These are phyloP conservation scores for Bursaphelenchus okinawaensis DNA, from an alignment of 2,888 invertebrate species.

Conservation along the genomic window DNA sequence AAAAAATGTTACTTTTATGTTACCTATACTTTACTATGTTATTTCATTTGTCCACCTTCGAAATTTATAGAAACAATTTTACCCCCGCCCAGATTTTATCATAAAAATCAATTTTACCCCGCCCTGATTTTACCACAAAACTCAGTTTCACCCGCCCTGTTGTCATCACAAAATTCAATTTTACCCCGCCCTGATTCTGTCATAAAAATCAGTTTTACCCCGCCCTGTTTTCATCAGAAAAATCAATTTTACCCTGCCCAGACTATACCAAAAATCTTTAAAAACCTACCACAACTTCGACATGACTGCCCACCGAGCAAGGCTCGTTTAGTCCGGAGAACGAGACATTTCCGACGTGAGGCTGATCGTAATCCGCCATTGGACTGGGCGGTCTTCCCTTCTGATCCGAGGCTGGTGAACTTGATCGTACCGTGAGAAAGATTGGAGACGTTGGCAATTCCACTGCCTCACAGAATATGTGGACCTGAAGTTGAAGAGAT, in stretches of 20 bases:
- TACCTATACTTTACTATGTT: too few relatives aligned
- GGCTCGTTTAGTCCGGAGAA: slow-evolving; percentile 80
- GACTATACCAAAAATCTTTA: neutral
- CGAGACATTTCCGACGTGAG: slow-evolving; percentile 36
- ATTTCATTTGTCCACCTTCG: too few relatives aligned
- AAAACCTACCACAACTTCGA: slow-evolving; percentile 75
- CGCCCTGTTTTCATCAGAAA: too few relatives aligned
- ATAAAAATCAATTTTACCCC: too few relatives aligned
- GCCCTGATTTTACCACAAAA: too few relatives aligned
- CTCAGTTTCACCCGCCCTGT: too few relatives aligned
- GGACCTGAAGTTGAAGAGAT: slow-evolving; percentile 46
- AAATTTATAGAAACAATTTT: too few relatives aligned
- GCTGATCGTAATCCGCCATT: slow-evolving; percentile 10
- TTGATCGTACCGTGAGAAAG: slow-evolving; percentile 35
- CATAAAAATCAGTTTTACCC: neutral
- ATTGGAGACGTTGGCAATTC: slow-evolving; percentile 52
- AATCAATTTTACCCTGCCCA: neutral
- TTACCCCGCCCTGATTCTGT: too few relatives aligned
- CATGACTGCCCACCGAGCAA: slow-evolving; percentile 85
- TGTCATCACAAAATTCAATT: too few relatives aligned
- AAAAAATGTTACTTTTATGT: too few relatives aligned
- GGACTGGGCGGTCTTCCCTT: slow-evolving; percentile 15
- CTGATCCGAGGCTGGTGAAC: slow-evolving; percentile 13
- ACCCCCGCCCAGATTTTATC: too few relatives aligned
- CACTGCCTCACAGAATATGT: slow-evolving; percentile 48